phyloP scores from a whole-genome alignment of 2,888 invertebrate genomes.

The Troides aeacus region DNA sequence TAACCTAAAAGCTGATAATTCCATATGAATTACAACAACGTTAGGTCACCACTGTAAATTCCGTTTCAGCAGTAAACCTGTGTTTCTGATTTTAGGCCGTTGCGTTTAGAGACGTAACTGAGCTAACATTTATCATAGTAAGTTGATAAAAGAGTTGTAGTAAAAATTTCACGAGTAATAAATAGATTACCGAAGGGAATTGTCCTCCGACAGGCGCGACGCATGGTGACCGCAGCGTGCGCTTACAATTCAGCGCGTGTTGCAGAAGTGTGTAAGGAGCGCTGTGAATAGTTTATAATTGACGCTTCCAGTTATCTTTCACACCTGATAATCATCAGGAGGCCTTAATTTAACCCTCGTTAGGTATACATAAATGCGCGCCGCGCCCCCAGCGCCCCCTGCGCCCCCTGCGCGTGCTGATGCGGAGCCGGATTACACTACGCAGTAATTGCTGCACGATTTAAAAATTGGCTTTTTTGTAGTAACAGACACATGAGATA shows the following conservation, averaged over 20 bases:
- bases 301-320: slow-evolving; percentile 30
- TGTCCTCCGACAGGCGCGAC: background rate
- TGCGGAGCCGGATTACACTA: slow-evolving; percentile 8
- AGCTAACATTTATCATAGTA: too few species aligned
- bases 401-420: slow-evolving; percentile 10
- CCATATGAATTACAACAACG: too few species aligned
- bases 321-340: slow-evolving; percentile 26
- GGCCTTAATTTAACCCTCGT: slow-evolving; percentile 17
- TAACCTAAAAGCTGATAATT: too few species aligned
- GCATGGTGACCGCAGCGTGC: slow-evolving; percentile 5
- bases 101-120: too few species aligned
- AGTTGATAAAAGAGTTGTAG: too few species aligned
- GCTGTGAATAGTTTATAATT: slow-evolving; percentile 41
- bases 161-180: too few species aligned
- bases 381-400: too few species aligned
- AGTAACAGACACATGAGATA: too few species aligned
- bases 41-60: too few species aligned
- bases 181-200: too few species aligned
- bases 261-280: slow-evolving; percentile 36
- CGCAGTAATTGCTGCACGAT: slow-evolving; percentile 16
- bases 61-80: too few species aligned
- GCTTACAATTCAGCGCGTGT: slow-evolving; percentile 13
- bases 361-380: slow-evolving; percentile 16
- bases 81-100: too few species aligned
- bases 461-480: background rate